Evolutionary conservation across 2,888 invertebrate genomes (phyloP), one percentile per base, ranked within the genome.

Genomic region (Biston stratarius): DNA sequence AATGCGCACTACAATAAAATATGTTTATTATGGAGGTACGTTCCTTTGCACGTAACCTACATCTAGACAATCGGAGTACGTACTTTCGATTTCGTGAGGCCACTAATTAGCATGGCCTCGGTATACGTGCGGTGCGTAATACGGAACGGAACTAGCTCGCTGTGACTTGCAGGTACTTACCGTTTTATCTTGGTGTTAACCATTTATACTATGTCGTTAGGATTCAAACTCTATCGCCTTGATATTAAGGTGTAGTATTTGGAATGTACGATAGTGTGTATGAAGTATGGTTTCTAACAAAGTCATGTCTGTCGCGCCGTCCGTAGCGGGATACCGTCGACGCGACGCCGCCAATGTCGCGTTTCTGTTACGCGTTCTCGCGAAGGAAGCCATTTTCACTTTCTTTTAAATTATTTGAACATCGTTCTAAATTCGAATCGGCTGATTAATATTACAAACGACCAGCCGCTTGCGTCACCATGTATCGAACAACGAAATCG

Each of bases 1-100:
- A 74, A 74, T 69, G 69, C 52, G 65, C 57, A 61, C 67, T 65
- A 56, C 63, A 61, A 73, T 76, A 76, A 71, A 74, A 76, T 77
- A 78, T 76, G 73, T 81, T 79, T 78, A 81, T 80, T 81, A 79
- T 73, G 79, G 73, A 79, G 81, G 82, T 80, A 79, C 82, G 87
- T 86, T 87, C 80, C 83, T 84, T 79, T 82, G 82, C 75, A 80
- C 77, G 85, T 82, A 85, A 84, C 85, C 86, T 82, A 87, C 84
- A 88, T 88, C 84, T 83, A 84, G 81, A 83, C 82, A 78, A 80
- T 82, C 71, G 75, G 57, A 67, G 67, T 69, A 72, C 70, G 78
- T 87, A 91, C 92, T 92, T 93, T 93, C 92, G 91, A 90, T 92
- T 92, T 93, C 91, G 91, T 91, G 92, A 89, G 88, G 86, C 82